phyloP scores from a whole-genome alignment of 2,888 invertebrate species.

The Lasioglossum pauxillum region DNA sequence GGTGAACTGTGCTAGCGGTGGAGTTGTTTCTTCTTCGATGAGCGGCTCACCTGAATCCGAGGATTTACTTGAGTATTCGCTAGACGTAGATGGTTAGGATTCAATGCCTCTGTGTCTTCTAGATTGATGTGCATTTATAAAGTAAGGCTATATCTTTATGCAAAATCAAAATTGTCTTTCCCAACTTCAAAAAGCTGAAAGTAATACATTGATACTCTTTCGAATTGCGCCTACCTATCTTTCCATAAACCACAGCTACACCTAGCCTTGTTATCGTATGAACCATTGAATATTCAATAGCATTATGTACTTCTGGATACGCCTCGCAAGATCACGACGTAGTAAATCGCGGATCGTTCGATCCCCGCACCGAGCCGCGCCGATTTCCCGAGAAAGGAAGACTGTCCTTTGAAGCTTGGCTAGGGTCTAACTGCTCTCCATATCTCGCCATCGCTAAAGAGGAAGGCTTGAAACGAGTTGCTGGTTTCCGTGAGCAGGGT shows the following conservation, averaged over 20 bases:
- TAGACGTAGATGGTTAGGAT: neutral
- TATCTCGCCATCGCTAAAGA: neutral
- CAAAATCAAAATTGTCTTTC: neutral
- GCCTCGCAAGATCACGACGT: neutral
- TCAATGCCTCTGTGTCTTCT: neutral
- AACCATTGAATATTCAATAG: neutral
- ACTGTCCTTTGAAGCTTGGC: neutral
- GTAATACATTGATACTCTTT: neutral
- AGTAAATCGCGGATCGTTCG: neutral
- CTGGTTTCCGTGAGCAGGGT: neutral
- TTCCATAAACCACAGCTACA: neutral
- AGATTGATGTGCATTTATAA: neutral
- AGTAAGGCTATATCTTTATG: neutral
- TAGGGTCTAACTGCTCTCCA: neutral
- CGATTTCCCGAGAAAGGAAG: neutral
- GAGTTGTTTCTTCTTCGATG: neutral
- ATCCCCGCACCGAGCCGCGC: neutral
- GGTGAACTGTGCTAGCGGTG: neutral
- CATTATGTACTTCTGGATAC: neutral
- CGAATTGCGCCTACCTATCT: neutral
- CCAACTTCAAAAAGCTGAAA: no score
- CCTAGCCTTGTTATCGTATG: neutral
- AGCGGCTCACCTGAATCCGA: neutral
- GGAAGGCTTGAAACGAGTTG: neutral
- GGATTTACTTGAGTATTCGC: neutral